phyloP scores from a whole-genome alignment of 2,113 vertebrate genomes.

The Empidonax traillii region DNA sequence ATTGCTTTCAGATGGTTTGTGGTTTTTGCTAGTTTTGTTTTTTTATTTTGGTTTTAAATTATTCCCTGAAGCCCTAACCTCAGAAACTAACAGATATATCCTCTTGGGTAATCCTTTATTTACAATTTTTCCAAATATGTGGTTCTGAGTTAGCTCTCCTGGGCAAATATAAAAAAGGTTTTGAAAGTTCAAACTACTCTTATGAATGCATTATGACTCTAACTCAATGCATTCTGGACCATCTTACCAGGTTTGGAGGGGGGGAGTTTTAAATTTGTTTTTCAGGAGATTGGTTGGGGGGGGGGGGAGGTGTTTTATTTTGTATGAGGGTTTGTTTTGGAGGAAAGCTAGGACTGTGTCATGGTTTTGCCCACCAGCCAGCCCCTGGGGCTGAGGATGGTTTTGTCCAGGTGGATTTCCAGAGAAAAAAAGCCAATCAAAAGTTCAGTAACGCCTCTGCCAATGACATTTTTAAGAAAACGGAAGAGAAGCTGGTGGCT shows the following conservation, averaged over 20 bases:
- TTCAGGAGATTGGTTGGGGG: background rate
- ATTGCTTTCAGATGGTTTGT: background rate
- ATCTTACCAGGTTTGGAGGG: background rate
- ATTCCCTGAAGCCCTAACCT: background rate
- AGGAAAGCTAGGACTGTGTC: background rate
- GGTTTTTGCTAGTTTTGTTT: rapidly evolving
- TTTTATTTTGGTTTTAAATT: background rate
- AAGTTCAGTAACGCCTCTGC: too few relatives aligned
- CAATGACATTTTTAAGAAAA: too few relatives aligned
- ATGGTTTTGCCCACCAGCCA: too few relatives aligned
- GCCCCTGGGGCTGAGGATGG: too few relatives aligned
- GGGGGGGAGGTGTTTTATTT: background rate
- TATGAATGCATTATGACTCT: background rate
- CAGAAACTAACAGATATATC: background rate
- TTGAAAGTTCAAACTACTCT: background rate
- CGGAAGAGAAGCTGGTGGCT: too few relatives aligned
- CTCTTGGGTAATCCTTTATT: constrained; percentile 6
- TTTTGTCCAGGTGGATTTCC: too few relatives aligned
- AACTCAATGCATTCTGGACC: background rate
- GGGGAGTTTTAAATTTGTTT: background rate
- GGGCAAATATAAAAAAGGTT: background rate
- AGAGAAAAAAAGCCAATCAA: too few relatives aligned
- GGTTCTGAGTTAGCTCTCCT: background rate
- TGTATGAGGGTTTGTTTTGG: background rate
- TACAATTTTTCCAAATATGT: background rate